Evolutionary conservation across 2,888 invertebrate species (phyloP).

Genomic region (Frankliniella intonsa): DNA sequence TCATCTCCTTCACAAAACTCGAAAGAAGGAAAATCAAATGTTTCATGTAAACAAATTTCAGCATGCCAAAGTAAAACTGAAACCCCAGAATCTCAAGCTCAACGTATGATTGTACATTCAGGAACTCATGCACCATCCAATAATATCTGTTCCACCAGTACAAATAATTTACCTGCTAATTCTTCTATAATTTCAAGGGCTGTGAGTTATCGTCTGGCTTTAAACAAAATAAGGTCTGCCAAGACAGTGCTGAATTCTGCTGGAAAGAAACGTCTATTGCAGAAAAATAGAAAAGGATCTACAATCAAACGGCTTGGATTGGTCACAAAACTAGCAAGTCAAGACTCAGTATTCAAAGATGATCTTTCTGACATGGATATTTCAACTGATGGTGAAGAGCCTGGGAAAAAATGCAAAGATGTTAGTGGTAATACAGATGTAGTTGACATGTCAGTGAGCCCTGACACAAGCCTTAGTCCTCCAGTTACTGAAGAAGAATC

Average conservation of each 20-base stretch:
- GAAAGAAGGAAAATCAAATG: background rate
- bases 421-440: background rate
- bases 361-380: conserved; percentile 4
- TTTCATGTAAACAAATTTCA: no score
- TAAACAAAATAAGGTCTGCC: background rate
- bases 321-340: background rate
- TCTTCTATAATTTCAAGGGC: background rate
- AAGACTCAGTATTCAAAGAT: background rate
- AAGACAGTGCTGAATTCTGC: background rate
- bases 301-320: no score
- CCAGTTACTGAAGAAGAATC: background rate
- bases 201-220: background rate
- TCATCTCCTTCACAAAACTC: background rate
- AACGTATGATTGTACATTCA: no score
- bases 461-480: background rate
- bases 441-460: background rate
- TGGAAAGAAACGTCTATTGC: background rate
- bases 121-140: background rate
- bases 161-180: background rate
- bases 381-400: conserved; percentile 15
- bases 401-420: background rate
- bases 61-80: no score
- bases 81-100: no score
- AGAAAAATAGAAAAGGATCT: background rate
- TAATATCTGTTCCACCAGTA: background rate